These are phyloP conservation scores for Drosophila sechellia DNA, from an alignment of 1,140 invertebrate genomes.

Conservation along the genomic window DNA sequence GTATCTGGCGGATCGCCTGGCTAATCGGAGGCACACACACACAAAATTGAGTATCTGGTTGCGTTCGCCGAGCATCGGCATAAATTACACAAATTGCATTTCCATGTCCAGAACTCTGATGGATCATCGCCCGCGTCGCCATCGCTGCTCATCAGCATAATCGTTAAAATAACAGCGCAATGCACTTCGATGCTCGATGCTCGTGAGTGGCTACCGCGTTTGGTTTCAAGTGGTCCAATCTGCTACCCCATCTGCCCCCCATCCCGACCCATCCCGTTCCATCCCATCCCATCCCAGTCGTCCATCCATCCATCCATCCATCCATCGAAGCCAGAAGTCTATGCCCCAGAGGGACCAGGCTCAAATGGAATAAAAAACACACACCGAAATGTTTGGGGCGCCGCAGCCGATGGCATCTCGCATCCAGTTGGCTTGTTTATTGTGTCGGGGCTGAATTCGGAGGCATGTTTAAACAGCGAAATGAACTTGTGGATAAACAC, in stretches of 20 bases:
- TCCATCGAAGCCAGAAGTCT: constrained; percentile 41
- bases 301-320: background rate
- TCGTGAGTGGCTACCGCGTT: constrained; percentile 72
- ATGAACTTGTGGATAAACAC: constrained; percentile 83
- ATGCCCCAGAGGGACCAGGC: constrained; percentile 51
- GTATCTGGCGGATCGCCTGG: constrained; percentile 75
- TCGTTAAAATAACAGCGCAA: constrained; percentile 84
- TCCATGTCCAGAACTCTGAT: constrained; percentile 79
- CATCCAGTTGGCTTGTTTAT: constrained; percentile 72
- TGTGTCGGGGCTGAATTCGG: constrained; percentile 78
- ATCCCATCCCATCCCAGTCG: background rate
- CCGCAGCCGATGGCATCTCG: constrained; percentile 42
- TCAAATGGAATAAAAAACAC: constrained; percentile 42
- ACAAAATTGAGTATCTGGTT: constrained; percentile 32
- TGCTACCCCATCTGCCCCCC: background rate
- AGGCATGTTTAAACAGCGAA: constrained; percentile 83
- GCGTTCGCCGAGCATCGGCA: constrained; percentile 58
- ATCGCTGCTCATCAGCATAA: constrained; percentile 77
- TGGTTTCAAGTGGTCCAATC: constrained; percentile 25
- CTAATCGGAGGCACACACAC: constrained; percentile 64
- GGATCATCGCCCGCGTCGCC: constrained; percentile 76
- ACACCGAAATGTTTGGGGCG: constrained; percentile 52
- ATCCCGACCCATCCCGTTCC: constrained; percentile 1
- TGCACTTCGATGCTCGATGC: constrained; percentile 73
- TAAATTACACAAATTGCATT: constrained; percentile 84